These are phyloP conservation scores for Eolophus roseicapilla DNA, from an alignment of 2,113 vertebrate genomes.

Conservation along the genomic window DNA sequence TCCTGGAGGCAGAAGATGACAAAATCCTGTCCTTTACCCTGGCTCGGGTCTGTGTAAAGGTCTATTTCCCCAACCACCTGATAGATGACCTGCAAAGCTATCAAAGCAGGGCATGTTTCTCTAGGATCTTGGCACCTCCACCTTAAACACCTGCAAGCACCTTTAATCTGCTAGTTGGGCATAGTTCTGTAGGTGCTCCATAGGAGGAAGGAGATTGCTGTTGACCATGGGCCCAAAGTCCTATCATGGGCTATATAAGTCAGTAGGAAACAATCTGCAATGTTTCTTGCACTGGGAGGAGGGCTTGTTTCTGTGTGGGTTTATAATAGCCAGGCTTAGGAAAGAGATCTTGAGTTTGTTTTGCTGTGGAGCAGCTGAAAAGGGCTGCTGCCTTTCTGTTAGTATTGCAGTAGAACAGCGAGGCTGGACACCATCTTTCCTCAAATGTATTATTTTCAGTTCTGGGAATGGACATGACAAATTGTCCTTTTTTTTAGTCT, in stretches of 20 bases:
- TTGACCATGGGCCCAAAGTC: rapidly evolving
- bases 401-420: rapidly evolving
- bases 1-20: background rate
- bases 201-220: background rate
- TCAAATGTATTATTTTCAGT: background rate
- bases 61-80: background rate
- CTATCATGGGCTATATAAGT: rapidly evolving
- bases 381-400: background rate
- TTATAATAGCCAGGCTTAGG: background rate
- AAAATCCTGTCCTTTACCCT: background rate
- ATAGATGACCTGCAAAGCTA: background rate
- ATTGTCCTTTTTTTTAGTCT: background rate
- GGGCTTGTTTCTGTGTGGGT: background rate
- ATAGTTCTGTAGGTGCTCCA: background rate
- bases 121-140: background rate
- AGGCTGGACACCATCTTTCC: background rate
- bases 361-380: background rate
- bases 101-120: background rate
- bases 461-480: background rate
- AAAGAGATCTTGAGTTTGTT: background rate
- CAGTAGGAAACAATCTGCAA: background rate
- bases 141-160: background rate
- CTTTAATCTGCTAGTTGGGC: background rate
- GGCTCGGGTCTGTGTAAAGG: rapidly evolving
- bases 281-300: rapidly evolving